Evolutionary conservation across 2,888 invertebrate species (phyloP), one percentile per base, ranked within the genome.

Genomic region (Epsilonema sp.): DNA sequence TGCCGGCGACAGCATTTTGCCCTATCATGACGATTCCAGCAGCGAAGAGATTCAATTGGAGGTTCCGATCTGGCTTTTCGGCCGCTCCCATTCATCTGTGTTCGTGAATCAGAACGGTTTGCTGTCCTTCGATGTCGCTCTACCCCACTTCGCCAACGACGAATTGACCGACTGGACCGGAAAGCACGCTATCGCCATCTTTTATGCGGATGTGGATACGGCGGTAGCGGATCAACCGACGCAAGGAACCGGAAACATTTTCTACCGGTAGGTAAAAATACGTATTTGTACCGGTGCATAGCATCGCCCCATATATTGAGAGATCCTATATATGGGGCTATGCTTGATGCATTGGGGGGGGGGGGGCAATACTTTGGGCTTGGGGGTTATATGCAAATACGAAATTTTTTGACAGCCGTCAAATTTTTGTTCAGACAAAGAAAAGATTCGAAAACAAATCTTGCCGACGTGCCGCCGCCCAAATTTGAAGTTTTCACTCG

Each of bases 141-240:
- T 54, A 4, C 42, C 53, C 16, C 42, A 45, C 38, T 53, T 46
- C 37, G 20, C 3, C 4, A 49, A 47, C 19, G 19, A 39, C 21
- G 45, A 39, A 25, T 26, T 66, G 36, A 16, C 24, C 25, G n/a
- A n/a, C n/a, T n/a, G n/a, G n/a, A n/a, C n/a, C n/a, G n/a, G n/a
- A n/a, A n/a, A n/a, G n/a, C n/a, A n/a, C n/a, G 19, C 23, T 1
- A 82, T 92, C 56, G 83, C 89, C 0, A 82, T 83, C 0, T 79
- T 89, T 57, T 86, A 90, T 65, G 77, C 84, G 0, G 89, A 92
- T 66, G 76, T 90, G 3, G 90, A 92, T 64, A 83, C 80, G 0
- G 74, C 78, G 1, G 70, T 69, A 11, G 70, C 75, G 1, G 44
- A n/a, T 4, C 4, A 46, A 2, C 41, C 26, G 16, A 13, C 21